Evolutionary conservation across 2,113 vertebrate genomes (phyloP), one percentile per base, ranked within the genome.

Genomic region (Eretmochelys imbricata): DNA sequence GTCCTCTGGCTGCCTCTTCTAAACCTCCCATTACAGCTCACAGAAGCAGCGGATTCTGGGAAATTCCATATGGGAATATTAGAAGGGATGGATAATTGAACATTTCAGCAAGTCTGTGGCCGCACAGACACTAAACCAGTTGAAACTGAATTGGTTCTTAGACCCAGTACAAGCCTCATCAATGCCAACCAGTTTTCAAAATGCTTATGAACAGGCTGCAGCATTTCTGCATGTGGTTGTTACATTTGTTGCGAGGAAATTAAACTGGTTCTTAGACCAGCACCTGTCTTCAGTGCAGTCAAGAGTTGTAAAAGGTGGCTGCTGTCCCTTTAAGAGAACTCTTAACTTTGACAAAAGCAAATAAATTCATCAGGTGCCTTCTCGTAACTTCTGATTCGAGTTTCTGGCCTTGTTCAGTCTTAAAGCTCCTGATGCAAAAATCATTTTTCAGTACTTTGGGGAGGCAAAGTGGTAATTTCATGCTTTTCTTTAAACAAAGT

Each of bases 401-500:
- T 54, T 50, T 10, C 49, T 35, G 19, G 48, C 7, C 79, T 13
- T 29, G 20, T 35, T 72, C 55, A 57, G 59, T 49, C 62, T 12
- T 50, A 72, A 9, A 80, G 46, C 46, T 78, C 82, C 88, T 76
- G 72, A 92, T 75, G 76, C 88, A 57, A 59, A 90, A 80, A 83
- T 51, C 31, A 62, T 42, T 48, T 86, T 72, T 76, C 46, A 76
- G 29, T 24, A 55, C 59, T 92, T 93, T 16, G 84, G 38, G 80
- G 59, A 94, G 76, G 51, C 72, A 90, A 78, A 88, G 76, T 72
- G 69, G 25, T 54, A 85, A 89, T 93, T 93, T 95, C 46, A 42
- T 93, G 55, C 79, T 89, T 80, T 69, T 29, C 57, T 89, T 91
- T 93, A 87, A 89, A 55, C 69, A 85, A 92, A 91, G 59, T 87